Base-by-base conservation (phyloP, 2,113 vertebrate genomes). In the Edolisoma coerulescens region DNA sequence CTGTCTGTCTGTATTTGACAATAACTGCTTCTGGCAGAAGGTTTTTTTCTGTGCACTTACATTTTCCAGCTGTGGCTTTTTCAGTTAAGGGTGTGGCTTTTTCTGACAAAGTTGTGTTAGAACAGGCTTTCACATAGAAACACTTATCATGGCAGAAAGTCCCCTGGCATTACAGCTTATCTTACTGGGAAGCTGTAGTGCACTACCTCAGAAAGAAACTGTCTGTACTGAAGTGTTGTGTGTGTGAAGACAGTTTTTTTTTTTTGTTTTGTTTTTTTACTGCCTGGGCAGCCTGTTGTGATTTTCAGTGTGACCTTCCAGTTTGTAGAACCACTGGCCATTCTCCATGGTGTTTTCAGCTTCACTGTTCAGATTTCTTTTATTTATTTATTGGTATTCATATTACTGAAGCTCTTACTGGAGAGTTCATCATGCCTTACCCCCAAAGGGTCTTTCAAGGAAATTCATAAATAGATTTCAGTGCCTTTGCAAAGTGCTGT, bases 61-160 rank as follows among this genome's bases (percentile, higher is more conserved):
- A 1, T 74, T 84, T 90, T 89, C 65, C 87, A 68, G 78, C 41
- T 7, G 1, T 0, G 5, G 28, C n/a, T 39, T 83, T 52, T 91
- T 93, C 94, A 73, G 94, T 95, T 97, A 89, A 57, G 96, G 95
- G 95, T 91, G 95, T 96, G 94, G 67, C 50, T 73, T 64, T 82
- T 87, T 63, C 57, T 87, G 77, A 13, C 33, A 32, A 16, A 16
- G 45, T 63, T 67, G 14, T 57, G 57, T 79, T 75, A 20, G 37
- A 65, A 30, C 47, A 67, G 83, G 5, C 78, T 85, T 32, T 76
- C 0, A 0, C 44, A 77, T 35, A 12, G 50, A 45, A 87, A 21
- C 57, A 35, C 42, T 89, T 95, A 97, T 96, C 94, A 2, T 63
- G 59, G 47, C 67, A 70, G 54, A 73, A 92, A 84, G 86, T 65